Percentiles rank a stretch among this genome's conserved stretches.
These are phyloP conservation scores for Scarus forsteni DNA, from an alignment of 2,797 vertebrate genomes.

Conservation along the genomic window DNA sequence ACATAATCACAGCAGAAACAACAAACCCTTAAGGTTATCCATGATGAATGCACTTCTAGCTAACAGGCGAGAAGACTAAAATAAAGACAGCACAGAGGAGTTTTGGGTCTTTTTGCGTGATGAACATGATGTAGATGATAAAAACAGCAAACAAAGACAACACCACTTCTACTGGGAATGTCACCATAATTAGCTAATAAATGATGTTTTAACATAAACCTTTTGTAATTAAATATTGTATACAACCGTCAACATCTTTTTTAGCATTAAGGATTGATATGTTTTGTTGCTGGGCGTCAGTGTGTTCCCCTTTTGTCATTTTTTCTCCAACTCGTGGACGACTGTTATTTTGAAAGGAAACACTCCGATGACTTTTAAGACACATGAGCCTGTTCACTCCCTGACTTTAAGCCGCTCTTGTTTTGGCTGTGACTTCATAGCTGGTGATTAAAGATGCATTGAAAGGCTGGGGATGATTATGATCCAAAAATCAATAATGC, in stretches of 20 bases:
- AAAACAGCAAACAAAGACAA: not conserved
- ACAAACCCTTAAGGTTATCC: conserved; percentile 38
- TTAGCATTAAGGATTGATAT: not conserved
- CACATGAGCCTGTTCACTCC: conserved; percentile 15
- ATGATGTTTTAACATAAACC: not conserved
- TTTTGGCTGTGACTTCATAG: conserved; percentile 58
- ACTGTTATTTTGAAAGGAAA: conserved; percentile 27
- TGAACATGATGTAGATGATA: conserved; percentile 6
- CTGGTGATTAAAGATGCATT: conserved; percentile 78
- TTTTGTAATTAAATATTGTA: not conserved
- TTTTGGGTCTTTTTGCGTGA: conserved; percentile 18
- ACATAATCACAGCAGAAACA: conserved; percentile 46
- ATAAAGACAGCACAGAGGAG: conserved; percentile 13
- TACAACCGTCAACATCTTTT: not conserved
- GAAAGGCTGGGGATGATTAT: conserved; percentile 72
- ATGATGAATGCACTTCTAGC: conserved; percentile 35
- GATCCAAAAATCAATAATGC: conserved; percentile 81
- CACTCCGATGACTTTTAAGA: conserved; percentile 36
- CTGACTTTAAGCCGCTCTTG: conserved; percentile 50
- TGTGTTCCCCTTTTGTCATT: too few relatives aligned
- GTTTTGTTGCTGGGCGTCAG: not conserved
- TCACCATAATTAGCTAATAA: too few relatives aligned
- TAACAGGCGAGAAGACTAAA: conserved; percentile 19
- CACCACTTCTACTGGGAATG: not conserved
- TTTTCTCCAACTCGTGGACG: not conserved